Evolutionary conservation across 2,797 vertebrate genomes (phyloP), one percentile per base, ranked within the genome.

Genomic region (Channallabes apus): DNA sequence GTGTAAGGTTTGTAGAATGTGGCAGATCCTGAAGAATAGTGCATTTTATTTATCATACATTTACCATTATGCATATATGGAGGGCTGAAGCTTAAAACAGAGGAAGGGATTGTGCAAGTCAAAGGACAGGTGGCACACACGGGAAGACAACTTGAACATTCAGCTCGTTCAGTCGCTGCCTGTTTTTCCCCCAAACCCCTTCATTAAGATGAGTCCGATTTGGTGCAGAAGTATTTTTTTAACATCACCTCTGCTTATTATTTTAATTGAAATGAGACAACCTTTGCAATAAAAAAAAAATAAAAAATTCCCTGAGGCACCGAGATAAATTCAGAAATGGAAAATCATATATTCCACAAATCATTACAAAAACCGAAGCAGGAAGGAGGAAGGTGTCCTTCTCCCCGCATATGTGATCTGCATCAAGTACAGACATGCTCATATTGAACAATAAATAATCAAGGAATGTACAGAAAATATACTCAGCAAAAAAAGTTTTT

Each of bases 261-360:
- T 90, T 90, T 90, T 91, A 90, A 91, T 91, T 91, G 88, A 91
- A 91, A 90, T 87, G 85, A 89, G 84, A 86, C 87, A 91, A 90
- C 89, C 87, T 90, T 91, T 88, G 84, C 86, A n/a, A n/a, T n/a
- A n/a, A n/a, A n/a, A 82, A 72, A 85, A 75, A 54, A 58, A 58
- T 6, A 61, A 61, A 84, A 58, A 46, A 46, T 2, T 80, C 83
- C 90, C 68, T 64, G 54, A 86, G 90, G 90, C 86, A 65, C 59
- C 71, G 80, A 88, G 91, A 91, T 91, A 92, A 89, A 89, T 87
- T 86, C 56, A 46, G 54, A 88, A 90, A 87, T 87, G 82, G 85
- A 87, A 90, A 89, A 90, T 86, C n/a, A n/a, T n/a, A 46, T 76
- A 84, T 46, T 73, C 68, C 80, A 71, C 79, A 88, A 88, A 91